Evolutionary conservation across 2,113 vertebrate genomes (phyloP).

Genomic region (Thermophis baileyi): DNA sequence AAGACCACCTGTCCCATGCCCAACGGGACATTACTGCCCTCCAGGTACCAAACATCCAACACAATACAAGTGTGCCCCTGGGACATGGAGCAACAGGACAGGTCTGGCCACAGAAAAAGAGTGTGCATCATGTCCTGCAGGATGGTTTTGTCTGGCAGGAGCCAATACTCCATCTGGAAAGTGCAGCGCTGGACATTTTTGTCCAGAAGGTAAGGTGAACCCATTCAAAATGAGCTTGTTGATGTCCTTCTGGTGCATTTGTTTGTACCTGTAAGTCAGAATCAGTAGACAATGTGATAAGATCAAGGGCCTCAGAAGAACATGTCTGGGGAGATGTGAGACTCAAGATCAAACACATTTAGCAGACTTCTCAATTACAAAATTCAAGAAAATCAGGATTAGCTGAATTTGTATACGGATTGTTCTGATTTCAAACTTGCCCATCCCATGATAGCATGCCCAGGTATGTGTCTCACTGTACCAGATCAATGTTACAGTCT

Average conservation of each 20-base stretch:
- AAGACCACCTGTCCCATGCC: slow-evolving; percentile 77
- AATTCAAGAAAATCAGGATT: background rate
- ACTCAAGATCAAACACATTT: background rate
- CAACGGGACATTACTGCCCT: slow-evolving; percentile 84
- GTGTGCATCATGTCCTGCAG: slow-evolving; percentile 71
- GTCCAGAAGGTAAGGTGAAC: slow-evolving; percentile 72
- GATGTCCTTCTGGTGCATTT: fast-evolving
- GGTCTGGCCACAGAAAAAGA: slow-evolving; percentile 66
- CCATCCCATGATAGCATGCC: background rate
- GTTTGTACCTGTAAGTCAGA: background rate
- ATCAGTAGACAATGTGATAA: background rate
- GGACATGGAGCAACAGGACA: slow-evolving; percentile 81
- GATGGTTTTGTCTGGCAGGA: slow-evolving; percentile 82
- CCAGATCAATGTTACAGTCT: background rate
- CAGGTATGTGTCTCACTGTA: background rate
- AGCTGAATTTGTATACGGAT: background rate
- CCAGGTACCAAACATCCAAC: slow-evolving; percentile 76
- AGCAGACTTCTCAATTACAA: background rate
- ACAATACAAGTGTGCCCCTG: slow-evolving; percentile 82
- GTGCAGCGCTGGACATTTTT: slow-evolving; percentile 84
- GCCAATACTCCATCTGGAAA: slow-evolving; percentile 71
- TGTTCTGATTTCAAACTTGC: background rate
- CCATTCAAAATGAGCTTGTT: fast-evolving
- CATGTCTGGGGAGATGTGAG: background rate
- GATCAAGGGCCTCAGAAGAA: background rate